Evolutionary conservation across 92 coral and sea anemone species (phyloP).

Genomic region (Phenganax stokvisi): DNA sequence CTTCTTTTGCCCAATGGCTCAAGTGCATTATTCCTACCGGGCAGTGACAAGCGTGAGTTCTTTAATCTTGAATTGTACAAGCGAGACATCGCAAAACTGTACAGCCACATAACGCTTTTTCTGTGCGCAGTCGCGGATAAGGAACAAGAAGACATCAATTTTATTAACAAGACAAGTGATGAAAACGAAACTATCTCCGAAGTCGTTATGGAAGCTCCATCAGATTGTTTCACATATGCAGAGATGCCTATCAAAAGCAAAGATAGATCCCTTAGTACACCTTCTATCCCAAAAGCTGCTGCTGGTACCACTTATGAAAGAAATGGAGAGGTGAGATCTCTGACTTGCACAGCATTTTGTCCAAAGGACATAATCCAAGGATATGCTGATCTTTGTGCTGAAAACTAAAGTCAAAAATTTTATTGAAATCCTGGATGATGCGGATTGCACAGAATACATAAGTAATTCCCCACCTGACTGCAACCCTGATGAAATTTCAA

Average conservation of each 20-base stretch:
- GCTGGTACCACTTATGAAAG: too few species aligned
- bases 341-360: too few species aligned
- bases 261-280: neutral
- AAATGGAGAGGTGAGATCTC: too few species aligned
- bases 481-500: neutral
- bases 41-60: conserved; percentile 25
- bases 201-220: neutral
- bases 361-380: too few species aligned
- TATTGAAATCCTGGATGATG: neutral
- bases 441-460: neutral
- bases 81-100: conserved; percentile 14
- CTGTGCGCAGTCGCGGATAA: conserved; percentile 36
- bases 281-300: too few species aligned
- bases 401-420: neutral
- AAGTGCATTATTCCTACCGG: conserved; percentile 37
- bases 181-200: neutral
- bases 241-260: too few species aligned
- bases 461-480: neutral
- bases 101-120: conserved; percentile 37
- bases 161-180: neutral
- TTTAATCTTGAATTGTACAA: conserved; percentile 13
- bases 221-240: too few species aligned
- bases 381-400: neutral
- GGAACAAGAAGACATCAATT: neutral
- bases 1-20: conserved; percentile 38